phyloP scores from a whole-genome alignment of 1,140 invertebrate species.

The Rhyzopertha dominica region DNA sequence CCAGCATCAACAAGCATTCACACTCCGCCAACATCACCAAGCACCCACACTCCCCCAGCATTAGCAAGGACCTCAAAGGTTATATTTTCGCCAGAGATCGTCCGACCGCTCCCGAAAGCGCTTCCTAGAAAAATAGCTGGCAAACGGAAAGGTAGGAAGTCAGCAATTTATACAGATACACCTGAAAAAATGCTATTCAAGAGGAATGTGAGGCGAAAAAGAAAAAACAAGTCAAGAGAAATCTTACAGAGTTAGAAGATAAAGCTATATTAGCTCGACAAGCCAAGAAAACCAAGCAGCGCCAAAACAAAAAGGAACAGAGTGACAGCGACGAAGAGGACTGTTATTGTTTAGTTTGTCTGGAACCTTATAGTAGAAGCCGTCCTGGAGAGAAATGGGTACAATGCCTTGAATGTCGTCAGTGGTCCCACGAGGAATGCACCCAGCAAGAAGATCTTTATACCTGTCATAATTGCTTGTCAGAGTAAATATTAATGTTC shows the following conservation, averaged over 20 bases:
- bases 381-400: slow-evolving; percentile 22
- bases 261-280: slow-evolving; percentile 16
- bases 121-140: slow-evolving; percentile 22
- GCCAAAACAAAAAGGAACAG: slow-evolving; percentile 10
- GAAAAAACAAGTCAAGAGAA: slow-evolving; percentile 11
- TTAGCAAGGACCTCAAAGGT: too few species aligned
- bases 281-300: slow-evolving; percentile 16
- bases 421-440: slow-evolving; percentile 29
- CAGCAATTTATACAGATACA: slow-evolving; percentile 33
- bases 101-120: slow-evolving; percentile 21
- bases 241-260: slow-evolving; percentile 12
- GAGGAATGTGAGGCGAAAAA: slow-evolving; percentile 9
- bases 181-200: slow-evolving; percentile 26
- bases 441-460: slow-evolving; percentile 6
- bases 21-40: too few species aligned
- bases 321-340: slow-evolving; percentile 21
- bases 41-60: too few species aligned
- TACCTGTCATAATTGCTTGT: slow-evolving; percentile 6
- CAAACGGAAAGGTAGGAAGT: slow-evolving; percentile 29
- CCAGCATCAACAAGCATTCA: too few species aligned
- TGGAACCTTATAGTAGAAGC: slow-evolving; percentile 19
- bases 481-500: slow-evolving; percentile 4
- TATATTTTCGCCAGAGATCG: slow-evolving; percentile 18
- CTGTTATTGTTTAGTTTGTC: slow-evolving; percentile 22
- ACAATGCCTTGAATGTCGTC: slow-evolving; percentile 23